Evolutionary conservation across 2,888 invertebrate species (phyloP).

Genomic region (Carabus problematicus): DNA sequence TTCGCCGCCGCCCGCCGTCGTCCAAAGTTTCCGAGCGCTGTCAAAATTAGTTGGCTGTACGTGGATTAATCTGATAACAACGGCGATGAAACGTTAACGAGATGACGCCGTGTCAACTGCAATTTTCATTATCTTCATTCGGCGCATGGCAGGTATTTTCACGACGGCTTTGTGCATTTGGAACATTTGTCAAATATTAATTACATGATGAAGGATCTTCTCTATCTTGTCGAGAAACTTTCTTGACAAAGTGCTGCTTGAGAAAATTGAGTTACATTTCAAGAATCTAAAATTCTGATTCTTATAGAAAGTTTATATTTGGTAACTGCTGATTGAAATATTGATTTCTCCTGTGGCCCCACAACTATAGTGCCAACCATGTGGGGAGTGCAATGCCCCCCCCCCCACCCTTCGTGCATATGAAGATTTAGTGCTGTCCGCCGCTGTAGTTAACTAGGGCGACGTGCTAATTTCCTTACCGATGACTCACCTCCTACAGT

Average conservation of each 20-base stretch:
- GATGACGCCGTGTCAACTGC: constrained; percentile 4
- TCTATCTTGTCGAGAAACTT: too few species aligned
- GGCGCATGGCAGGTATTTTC: neutral
- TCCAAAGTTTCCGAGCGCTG: neutral
- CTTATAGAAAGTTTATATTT: too few species aligned
- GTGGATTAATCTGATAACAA: constrained; percentile 29
- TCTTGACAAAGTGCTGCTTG: too few species aligned
- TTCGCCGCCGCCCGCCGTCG: too few species aligned
- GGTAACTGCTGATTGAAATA: too few species aligned
- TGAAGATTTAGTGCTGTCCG: constrained; percentile 27
- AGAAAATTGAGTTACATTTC: too few species aligned
- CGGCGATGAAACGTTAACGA: constrained; percentile 13
- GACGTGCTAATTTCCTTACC: constrained; percentile 29
- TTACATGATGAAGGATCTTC: neutral
- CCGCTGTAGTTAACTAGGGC: neutral
- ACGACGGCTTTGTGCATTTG: constrained; percentile 13
- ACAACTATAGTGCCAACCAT: too few species aligned
- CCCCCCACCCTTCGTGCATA: too few species aligned
- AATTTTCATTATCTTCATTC: constrained; percentile 1
- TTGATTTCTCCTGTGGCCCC: neutral
- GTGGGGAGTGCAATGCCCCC: too few species aligned
- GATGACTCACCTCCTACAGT: constrained; percentile 23
- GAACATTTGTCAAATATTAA: neutral
- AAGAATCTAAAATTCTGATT: neutral
- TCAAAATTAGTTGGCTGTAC: constrained; percentile 26